Percentiles rank a stretch among this genome's conserved stretches.
These are phyloP conservation scores for Phylloscopus trochilus DNA, from an alignment of 2,113 vertebrate genomes.

Conservation along the genomic window DNA sequence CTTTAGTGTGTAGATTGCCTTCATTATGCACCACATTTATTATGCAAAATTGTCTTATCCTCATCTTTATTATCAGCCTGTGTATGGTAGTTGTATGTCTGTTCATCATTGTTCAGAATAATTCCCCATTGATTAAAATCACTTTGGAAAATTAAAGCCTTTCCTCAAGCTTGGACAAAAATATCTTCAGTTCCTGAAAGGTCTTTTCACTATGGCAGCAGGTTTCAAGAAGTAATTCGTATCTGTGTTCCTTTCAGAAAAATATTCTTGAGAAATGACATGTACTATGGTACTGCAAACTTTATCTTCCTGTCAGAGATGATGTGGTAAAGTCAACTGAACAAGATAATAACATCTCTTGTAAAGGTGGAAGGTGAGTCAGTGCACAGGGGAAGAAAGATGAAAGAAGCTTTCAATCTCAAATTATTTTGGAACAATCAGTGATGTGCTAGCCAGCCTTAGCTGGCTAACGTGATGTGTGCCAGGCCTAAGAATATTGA, in stretches of 20 bases:
- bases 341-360: constrained; percentile 66
- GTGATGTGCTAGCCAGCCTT: neutral
- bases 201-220: neutral
- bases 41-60: constrained; percentile 4
- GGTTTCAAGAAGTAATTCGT: constrained; percentile 30
- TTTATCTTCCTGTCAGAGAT: constrained; percentile 71
- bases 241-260: constrained; percentile 58
- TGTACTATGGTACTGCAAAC: constrained; percentile 2
- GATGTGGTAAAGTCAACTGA: constrained; percentile 54
- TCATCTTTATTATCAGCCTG: constrained; percentile 29
- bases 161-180: constrained; percentile 30
- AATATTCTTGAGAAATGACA: constrained; percentile 56
- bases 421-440: neutral
- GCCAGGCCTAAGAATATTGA: neutral
- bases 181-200: constrained; percentile 57
- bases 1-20: neutral
- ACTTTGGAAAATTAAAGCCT: constrained; percentile 55
- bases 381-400: constrained; percentile 24
- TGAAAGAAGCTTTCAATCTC: constrained; percentile 39
- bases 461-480: neutral
- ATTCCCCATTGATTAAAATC: constrained; percentile 53
- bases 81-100: constrained; percentile 2
- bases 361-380: constrained; percentile 64
- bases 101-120: constrained; percentile 10
- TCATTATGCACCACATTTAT: neutral